Evolutionary conservation across 2,797 vertebrate genomes (phyloP), one percentile per base, ranked within the genome.

Genomic region (Phrynocephalus forsythii): DNA sequence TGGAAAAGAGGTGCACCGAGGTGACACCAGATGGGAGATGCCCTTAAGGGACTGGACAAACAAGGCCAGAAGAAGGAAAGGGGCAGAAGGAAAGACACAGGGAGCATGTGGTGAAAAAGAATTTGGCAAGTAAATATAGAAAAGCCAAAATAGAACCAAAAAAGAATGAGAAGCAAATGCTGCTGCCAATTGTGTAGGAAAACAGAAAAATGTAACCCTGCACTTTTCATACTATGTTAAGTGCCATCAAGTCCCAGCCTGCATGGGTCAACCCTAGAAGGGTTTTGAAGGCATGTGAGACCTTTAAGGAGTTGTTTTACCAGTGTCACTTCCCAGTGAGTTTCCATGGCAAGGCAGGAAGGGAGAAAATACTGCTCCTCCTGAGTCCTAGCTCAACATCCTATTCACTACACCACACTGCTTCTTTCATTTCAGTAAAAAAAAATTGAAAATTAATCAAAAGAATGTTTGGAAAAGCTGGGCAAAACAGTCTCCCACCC

Each of bases 1-100:
- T 83, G 50, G 73, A 71, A 83, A 87, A 16, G 28, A 88, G 52
- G 52, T 38, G 79, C 48, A 56, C 84, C 38, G 48, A 56, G 38
- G 11, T 66, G 82, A 63, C 33, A 33, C 50, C 30, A 84, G 76
- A 66, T 30, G 71, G 67, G 28, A 66, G 52, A 72, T 79, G 71
- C 72, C 52, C 33, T 28, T 44, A 5, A 56, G 60, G 72, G 38
- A 84, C 52, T 83, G 11, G 26, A 79, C 68, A 87, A 82, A 33
- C 7, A 44, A n/a, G 78, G 30, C 18, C 18, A 44, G 18, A 48
- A 60, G 50, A 44, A 20, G 60, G 60, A 28, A 72, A 66, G 20
- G 52, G 22, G 11, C 26, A 48, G 28, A 52, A 86, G 38, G 75
- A 79, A 79, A 86, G n/a, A 1, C 69, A 28, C 60, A 44, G 9